Conservation (phyloP, 1,140 invertebrate species). For the Nasonia vitripennis region DNA sequence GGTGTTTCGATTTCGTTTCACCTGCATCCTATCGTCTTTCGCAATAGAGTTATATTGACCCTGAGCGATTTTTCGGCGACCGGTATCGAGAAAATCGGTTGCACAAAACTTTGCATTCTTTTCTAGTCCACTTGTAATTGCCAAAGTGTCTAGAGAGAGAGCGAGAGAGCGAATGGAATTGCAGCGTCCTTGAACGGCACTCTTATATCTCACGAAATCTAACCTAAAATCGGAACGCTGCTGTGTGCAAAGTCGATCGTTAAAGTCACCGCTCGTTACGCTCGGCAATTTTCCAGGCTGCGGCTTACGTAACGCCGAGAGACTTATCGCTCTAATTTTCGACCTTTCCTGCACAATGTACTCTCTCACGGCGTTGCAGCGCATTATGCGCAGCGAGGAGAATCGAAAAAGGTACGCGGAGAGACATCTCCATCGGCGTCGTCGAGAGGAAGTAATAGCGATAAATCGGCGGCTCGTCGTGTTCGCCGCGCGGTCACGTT, state of each 20-base stretch:
- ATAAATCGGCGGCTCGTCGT: conserved; percentile 63
- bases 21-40: background rate
- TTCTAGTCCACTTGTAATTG: conserved; percentile 37
- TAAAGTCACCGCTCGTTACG: conserved; percentile 42
- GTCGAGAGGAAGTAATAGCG: conserved; percentile 38
- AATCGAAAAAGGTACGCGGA: too few species aligned
- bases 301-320: conserved; percentile 14
- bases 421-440: too few species aligned
- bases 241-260: conserved; percentile 25
- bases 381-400: too few species aligned
- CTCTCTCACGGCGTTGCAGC: too few species aligned
- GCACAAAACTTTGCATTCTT: conserved; percentile 40
- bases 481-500: conserved; percentile 53
- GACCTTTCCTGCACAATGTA: conserved; percentile 17
- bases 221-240: conserved; percentile 41
- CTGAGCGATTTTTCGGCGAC: too few species aligned
- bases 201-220: conserved; percentile 42
- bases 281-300: conserved; percentile 43
- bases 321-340: conserved; percentile 46
- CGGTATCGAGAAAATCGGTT: background rate
- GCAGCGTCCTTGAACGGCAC: conserved; percentile 29
- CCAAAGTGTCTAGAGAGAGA: conserved; percentile 19
- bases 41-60: background rate
- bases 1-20: background rate
- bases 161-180: background rate